Evolutionary conservation across 2,888 invertebrate species (phyloP), one percentile per base, ranked within the genome.

Genomic region (Neocrepidodera transversa): DNA sequence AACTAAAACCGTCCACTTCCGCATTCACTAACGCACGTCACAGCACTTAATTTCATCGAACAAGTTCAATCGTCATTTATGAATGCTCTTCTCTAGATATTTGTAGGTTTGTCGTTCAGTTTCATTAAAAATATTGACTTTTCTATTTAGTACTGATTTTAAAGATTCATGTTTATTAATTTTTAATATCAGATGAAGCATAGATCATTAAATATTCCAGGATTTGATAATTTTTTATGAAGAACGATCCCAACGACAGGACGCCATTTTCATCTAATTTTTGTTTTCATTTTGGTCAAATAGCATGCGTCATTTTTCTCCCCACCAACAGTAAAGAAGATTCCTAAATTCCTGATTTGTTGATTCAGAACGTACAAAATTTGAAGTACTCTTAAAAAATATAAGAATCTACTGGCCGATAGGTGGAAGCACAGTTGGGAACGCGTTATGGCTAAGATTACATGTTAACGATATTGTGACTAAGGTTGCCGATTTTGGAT

Each of bases 231-330:
- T n/a, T 66, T 72, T 71, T 72, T 69, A 70, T 69, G 71, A 68
- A 70, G 69, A 75, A 72, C 74, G 72, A 71, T 78, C 78, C 78
- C 74, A 71, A 74, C 73, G 71, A 75, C 73, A 71, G 70, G 72
- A 76, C 78, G 79, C 79, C 79, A 79, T 79, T 76, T 73, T 74
- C 67, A 63, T 67, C 64, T 61, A 53, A 62, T 60, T 66, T 62
- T 62, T 62, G 63, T 59, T 59, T 64, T 68, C 55, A 51, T 49
- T n/a, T n/a, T n/a, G n/a, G n/a, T n/a, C n/a, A 49, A 62, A 52
- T 59, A 65, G 58, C 66, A 68, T 65, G 64, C 67, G 66, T 65
- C 62, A 62, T 32, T 7, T 5, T 40, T 13, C 59, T 58, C 62
- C 51, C 60, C 58, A 23, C 51, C 58, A 23, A 16, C 13, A 2